Conservation (phyloP, 2,113 vertebrate species). For the Tragelaphus buxtoni region DNA sequence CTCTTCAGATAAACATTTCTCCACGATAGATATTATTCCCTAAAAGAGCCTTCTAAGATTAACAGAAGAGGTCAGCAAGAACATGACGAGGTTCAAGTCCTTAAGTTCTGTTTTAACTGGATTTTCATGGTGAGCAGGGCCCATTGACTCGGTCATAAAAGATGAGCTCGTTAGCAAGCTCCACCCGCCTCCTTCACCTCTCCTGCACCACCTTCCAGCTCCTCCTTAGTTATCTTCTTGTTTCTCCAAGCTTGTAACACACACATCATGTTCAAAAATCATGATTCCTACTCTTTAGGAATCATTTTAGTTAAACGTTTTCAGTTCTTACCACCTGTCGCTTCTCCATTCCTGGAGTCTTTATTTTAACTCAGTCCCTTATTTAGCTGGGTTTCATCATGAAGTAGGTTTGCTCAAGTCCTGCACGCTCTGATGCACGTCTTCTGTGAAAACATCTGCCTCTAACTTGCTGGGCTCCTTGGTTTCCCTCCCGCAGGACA, state of each 20-base stretch:
- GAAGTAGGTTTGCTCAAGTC: not conserved
- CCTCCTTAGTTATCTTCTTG: not conserved
- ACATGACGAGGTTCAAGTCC: not conserved
- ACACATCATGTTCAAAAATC: not conserved
- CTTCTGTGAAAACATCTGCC: accelerated
- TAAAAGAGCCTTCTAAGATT: not conserved
- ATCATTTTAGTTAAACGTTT: not conserved
- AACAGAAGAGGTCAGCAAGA: not conserved
- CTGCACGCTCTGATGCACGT: not conserved
- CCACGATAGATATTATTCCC: not conserved
- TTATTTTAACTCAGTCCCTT: not conserved
- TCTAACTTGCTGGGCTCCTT: not conserved
- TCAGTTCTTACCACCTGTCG: not conserved
- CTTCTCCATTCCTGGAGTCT: not conserved
- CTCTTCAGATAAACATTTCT: constrained; percentile 15
- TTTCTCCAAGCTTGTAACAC: not conserved
- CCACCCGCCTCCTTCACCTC: not conserved
- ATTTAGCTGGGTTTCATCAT: not conserved
- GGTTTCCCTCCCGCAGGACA: not conserved
- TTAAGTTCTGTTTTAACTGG: not conserved
- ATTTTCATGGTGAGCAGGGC: not conserved
- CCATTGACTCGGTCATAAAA: not conserved
- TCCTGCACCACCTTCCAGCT: not conserved
- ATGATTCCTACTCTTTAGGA: not conserved
- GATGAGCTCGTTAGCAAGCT: not conserved